A percentile compares a stretch with the other conserved stretches of the same genome.
phyloP scores from a whole-genome alignment of 2,113 vertebrate genomes.

The Smithornis capensis region DNA sequence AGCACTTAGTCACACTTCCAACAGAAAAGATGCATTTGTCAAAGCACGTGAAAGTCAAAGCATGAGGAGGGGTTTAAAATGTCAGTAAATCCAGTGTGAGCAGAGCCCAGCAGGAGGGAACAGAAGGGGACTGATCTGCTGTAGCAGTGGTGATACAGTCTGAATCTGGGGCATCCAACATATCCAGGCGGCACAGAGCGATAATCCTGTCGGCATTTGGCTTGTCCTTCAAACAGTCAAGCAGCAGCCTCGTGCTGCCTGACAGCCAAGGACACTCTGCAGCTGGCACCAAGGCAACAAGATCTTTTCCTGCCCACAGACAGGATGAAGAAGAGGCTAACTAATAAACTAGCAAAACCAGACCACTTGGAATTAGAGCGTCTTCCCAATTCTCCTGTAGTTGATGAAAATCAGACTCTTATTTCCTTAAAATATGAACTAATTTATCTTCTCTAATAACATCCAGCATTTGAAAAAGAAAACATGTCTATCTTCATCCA shows the following conservation, averaged over 20 bases:
- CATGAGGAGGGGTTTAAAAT: neutral
- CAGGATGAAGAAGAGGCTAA: neutral
- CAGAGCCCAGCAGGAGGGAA: neutral
- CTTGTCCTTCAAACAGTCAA: neutral
- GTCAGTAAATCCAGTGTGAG: neutral
- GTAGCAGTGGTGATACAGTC: neutral
- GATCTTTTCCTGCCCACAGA: neutral
- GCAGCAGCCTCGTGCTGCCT: neutral
- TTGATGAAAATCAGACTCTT: neutral
- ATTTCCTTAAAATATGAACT: neutral
- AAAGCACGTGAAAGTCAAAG: neutral
- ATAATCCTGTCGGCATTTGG: neutral
- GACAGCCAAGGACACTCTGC: neutral
- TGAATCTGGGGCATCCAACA: neutral
- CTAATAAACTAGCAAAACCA: neutral
- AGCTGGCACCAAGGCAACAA: neutral
- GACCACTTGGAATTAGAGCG: neutral
- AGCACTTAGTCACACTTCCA: neutral
- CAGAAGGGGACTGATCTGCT: neutral
- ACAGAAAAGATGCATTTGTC: neutral
- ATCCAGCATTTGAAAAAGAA: neutral
- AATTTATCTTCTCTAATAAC: neutral
- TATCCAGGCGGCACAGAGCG: neutral
- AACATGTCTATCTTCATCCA: neutral
- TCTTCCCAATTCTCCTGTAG: neutral